phyloP scores from a whole-genome alignment of 2,797 vertebrate genomes.

The Botia almorhae region DNA sequence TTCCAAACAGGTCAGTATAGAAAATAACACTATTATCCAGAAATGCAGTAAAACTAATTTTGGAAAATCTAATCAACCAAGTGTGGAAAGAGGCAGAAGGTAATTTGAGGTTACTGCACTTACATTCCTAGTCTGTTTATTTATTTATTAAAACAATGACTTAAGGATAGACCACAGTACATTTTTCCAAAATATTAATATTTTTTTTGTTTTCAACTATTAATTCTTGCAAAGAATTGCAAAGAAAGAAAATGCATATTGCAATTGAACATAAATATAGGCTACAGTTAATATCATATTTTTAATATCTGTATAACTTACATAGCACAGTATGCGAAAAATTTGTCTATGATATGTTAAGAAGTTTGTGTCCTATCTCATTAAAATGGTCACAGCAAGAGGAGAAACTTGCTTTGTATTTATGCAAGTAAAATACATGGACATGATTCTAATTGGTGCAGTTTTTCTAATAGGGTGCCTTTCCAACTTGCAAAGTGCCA shows the following conservation, averaged over 20 bases:
- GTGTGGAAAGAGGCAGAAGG: not conserved
- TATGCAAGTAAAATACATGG: slow-evolving; percentile 30
- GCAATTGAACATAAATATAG: no score
- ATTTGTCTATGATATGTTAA: not conserved
- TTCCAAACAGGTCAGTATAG: not conserved
- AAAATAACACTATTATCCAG: slow-evolving; percentile 23
- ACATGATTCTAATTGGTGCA: slow-evolving; percentile 32
- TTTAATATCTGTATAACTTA: no score
- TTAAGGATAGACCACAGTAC: not conserved
- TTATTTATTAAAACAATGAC: no score
- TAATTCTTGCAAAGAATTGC: no score
- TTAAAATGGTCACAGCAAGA: slow-evolving; percentile 19
- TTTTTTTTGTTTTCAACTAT: no score
- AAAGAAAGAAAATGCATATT: no score
- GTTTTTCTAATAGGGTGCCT: slow-evolving; percentile 12
- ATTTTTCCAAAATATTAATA: not conserved
- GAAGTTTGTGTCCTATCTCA: slow-evolving; percentile 9
- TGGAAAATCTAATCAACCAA: slow-evolving; percentile 12
- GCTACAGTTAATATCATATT: no score
- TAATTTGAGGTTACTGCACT: not conserved
- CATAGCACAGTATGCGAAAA: not conserved
- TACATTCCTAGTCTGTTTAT: not conserved
- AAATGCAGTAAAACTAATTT: not conserved
- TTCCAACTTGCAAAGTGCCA: slow-evolving; percentile 1
- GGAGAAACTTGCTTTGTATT: slow-evolving; percentile 16